Evolutionary conservation across 2,888 invertebrate genomes (phyloP).

Genomic region (Nymphalis urticae): DNA sequence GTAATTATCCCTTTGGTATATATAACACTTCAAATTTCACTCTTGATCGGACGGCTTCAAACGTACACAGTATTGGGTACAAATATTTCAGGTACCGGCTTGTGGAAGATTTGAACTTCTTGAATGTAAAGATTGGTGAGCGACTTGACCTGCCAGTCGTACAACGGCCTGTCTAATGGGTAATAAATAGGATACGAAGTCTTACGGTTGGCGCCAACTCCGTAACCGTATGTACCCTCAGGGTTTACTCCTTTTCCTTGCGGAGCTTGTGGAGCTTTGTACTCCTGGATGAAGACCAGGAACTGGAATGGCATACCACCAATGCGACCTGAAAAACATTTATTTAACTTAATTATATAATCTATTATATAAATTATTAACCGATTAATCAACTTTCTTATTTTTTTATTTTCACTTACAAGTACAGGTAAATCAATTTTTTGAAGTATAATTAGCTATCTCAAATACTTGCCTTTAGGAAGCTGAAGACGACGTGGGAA

Average conservation of each 20-base stretch:
- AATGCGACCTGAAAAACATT: conserved; percentile 53
- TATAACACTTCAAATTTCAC: not conserved
- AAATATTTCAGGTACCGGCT: conserved; percentile 63
- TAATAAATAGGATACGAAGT: conserved; percentile 79
- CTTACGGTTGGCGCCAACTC: conserved; percentile 64
- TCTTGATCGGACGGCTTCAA: not conserved
- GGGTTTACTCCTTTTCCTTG: conserved; percentile 45
- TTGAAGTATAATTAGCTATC: not conserved
- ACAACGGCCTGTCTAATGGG: conserved; percentile 79
- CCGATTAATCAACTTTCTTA: not conserved
- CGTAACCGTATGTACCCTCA: conserved; percentile 52
- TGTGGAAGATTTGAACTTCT: conserved; percentile 78
- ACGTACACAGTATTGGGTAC: conserved; percentile 41
- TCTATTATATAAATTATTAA: too few species aligned
- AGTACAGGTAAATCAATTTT: not conserved
- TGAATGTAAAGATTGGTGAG: conserved; percentile 74
- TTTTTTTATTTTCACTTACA: too few species aligned
- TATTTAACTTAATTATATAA: too few species aligned
- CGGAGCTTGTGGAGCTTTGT: conserved; percentile 55
- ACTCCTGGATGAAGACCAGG: conserved; percentile 82
- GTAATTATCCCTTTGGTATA: conserved; percentile 1
- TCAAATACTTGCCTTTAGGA: conserved; percentile 78
- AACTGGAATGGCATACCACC: conserved; percentile 83
- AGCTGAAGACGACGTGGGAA: conserved; percentile 84
- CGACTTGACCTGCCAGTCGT: conserved; percentile 55